Evolutionary conservation across 2,113 vertebrate species (phyloP), one percentile per base, ranked within the genome.

Genomic region (Bothrops jararaca): DNA sequence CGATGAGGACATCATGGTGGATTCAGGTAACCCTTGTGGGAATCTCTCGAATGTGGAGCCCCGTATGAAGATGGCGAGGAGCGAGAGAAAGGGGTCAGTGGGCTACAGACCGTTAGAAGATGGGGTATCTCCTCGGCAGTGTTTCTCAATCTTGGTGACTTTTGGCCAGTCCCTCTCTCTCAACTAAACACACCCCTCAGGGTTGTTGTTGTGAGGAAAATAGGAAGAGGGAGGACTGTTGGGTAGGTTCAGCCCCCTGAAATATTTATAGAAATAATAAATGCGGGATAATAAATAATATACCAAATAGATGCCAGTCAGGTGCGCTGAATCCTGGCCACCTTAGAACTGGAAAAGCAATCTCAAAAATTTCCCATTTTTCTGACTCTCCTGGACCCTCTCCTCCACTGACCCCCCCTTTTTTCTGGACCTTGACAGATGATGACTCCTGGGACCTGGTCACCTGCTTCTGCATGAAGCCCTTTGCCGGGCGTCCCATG

Each of bases 381-480:
- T 3, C 0, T 42, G 39, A 22, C 39, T 3, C 39, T 85, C 39
- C 42, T 0, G 34, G 18, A 20, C 7, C 6, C 39, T 34, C 34
- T 39, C 6, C 34, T 20, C n/a, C 15, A 4, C 3, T 34, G 1
- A 23, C 3, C 6, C 39, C 9, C 24, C 24, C 9, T 0, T 9
- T 57, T 80, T 5, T 15, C 53, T 20, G 12, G 11, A 3, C 3
- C 39, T 8, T 3, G 89, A 9, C 95, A 99, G 99, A 99, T 53
- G 99, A 99, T 0, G 99, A 99, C 95, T 99, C 99, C 0, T 99
- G 99, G 99, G 98, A 99, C 95, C 98, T 99, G 3, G 99, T 99
- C 96, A 99, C 99, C 1, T 99, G 99, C 96, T 99, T 99, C 98
- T 99, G 99, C 97, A 99, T 99, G 99, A 99, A 99, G 97, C 99